These are phyloP conservation scores for Phortica variegata DNA, from an alignment of 1,140 invertebrate genomes.

Conservation along the genomic window DNA sequence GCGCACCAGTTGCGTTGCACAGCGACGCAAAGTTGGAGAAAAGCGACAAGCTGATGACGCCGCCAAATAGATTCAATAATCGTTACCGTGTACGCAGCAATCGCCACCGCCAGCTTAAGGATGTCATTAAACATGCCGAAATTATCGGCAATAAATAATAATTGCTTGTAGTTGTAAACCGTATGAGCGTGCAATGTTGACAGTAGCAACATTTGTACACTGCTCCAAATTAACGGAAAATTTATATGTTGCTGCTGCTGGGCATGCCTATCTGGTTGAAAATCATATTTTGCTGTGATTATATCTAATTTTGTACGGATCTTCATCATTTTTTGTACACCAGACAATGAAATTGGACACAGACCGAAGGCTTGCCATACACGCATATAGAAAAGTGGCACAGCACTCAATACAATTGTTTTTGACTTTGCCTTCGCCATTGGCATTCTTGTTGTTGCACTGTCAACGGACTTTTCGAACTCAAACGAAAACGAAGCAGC, in stretches of 20 bases:
- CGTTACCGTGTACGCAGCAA: slow-evolving; percentile 1
- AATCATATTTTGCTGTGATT: no score
- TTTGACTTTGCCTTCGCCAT: no score
- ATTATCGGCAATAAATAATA: slow-evolving; percentile 4
- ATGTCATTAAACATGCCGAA: slow-evolving; percentile 12
- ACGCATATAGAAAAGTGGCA: slow-evolving; percentile 1
- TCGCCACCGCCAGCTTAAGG: not conserved
- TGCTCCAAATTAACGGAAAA: slow-evolving; percentile 4
- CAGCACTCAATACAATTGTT: no score
- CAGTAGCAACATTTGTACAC: not conserved
- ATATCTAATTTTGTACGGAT: no score
- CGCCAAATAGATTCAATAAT: slow-evolving; percentile 3
- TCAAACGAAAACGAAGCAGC: no score
- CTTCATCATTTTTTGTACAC: no score
- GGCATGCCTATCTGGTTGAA: no score
- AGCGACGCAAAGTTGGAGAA: not conserved
- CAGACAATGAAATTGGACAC: not conserved
- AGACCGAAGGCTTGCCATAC: slow-evolving; percentile 1
- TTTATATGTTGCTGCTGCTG: no score
- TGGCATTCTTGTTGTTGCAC: no score
- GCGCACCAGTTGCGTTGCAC: slow-evolving; percentile 4
- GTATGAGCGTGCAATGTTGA: not conserved
- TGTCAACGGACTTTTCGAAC: no score
- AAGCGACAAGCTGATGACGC: not conserved
- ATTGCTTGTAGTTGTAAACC: not conserved